A percentile compares a stretch with the other conserved stretches of the same genome.
Conservation (phyloP, 2,797 vertebrate species). For the Onychomys torridus region DNA sequence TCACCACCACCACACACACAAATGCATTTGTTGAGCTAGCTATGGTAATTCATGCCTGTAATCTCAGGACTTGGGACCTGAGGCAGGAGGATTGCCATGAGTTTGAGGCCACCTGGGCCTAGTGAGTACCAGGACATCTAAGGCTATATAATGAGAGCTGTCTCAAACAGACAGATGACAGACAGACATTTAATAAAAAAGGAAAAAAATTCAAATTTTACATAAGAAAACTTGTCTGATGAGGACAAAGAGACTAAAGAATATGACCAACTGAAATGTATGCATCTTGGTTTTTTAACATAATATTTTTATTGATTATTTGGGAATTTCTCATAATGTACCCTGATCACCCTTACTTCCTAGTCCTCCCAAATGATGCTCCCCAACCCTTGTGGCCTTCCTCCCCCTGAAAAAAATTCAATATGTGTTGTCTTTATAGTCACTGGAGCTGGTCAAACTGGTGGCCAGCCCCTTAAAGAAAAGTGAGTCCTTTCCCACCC, state of each 20-base stretch:
- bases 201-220: not conserved
- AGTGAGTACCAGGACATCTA: not conserved
- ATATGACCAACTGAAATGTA: not conserved
- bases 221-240: not conserved
- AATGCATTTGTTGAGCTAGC: not conserved
- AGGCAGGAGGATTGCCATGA: not conserved
- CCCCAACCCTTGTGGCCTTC: not conserved
- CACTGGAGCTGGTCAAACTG: not conserved
- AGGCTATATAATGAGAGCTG: not conserved
- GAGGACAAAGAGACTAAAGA: not conserved
- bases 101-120: not conserved
- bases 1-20: no score
- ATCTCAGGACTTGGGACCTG: not conserved
- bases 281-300: not conserved
- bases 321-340: not conserved
- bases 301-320: not conserved
- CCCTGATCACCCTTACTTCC: not conserved
- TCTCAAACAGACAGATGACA: not conserved
- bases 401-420: not conserved
- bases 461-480: not conserved
- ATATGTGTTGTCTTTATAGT: not conserved
- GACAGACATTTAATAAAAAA: not conserved
- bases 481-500: not conserved
- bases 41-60: not conserved
- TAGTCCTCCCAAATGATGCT: not conserved